A percentile compares a stretch with the other conserved stretches of the same genome.
phyloP scores from a whole-genome alignment of 1,140 invertebrate species.

The Euura lappo region DNA sequence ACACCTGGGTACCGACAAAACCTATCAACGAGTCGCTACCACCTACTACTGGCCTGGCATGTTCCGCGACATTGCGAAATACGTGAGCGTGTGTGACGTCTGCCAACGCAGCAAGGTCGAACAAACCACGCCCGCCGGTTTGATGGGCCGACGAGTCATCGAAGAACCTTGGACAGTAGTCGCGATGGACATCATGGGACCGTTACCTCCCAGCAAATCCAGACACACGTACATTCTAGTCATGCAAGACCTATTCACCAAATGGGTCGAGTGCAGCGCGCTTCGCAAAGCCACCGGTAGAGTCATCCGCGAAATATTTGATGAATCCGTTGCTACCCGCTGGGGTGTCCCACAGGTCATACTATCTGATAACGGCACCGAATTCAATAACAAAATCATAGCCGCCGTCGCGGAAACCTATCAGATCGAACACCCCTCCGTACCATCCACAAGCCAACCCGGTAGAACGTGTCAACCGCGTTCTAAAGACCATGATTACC shows the following conservation, averaged over 20 bases:
- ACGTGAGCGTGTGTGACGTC: conserved; percentile 25
- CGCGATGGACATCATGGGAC: too few relatives aligned
- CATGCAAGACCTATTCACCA: conserved; percentile 36
- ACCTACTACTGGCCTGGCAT: conserved; percentile 44
- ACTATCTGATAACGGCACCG: conserved; percentile 45
- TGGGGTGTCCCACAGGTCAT: conserved; percentile 43
- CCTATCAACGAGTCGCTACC: conserved; percentile 26
- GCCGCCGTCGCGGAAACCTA: background rate
- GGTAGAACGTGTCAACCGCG: conserved; percentile 42
- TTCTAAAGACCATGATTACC: background rate
- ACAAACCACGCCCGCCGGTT: background rate
- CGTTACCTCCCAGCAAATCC: conserved; percentile 26
- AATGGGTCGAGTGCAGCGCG: conserved; percentile 45
- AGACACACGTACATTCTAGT: conserved; percentile 37
- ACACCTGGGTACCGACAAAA: conserved; percentile 26
- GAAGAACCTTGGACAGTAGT: background rate
- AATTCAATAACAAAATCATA: conserved; percentile 36
- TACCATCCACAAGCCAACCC: conserved; percentile 47
- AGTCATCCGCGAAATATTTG: background rate
- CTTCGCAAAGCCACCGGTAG: conserved; percentile 39
- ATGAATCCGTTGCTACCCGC: conserved; percentile 44
- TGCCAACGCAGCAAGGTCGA: conserved; percentile 17
- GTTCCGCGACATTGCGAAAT: conserved; percentile 22
- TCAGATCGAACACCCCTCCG: conserved; percentile 34
- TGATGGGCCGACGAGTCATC: conserved; percentile 14